Base-by-base conservation (phyloP, 92 coral and sea anemone genomes). In the Phenganax marumi region DNA sequence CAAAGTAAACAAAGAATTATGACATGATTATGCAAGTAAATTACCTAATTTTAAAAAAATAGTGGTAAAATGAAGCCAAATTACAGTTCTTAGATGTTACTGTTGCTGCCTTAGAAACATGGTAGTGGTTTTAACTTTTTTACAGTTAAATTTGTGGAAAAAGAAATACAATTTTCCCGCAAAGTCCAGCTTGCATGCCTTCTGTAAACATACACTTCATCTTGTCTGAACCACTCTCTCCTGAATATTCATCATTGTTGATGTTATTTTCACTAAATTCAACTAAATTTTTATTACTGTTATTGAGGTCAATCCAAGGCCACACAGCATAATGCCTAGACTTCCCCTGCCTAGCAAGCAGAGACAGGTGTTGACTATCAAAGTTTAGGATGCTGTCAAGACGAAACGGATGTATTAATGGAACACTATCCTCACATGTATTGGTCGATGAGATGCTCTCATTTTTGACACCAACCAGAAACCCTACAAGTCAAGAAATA, bases 261-360 rank as follows among this genome's bases (percentile, higher is more conserved):
- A 51, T 66, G 87, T 88, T 88, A 47, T 75, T 47, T 48, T 86
- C 84, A 84, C 83, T 88, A 25, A 92, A 72, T 85, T 92, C 97
- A 81, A 85, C 21, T 62, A 95, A 93, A 81, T 95, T 95, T 48
- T 56, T 85, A 84, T 92, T 95, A 52, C 98, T 95, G 53, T 88
- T 84, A 66, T 82, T 68, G 47, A 95, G 66, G 33, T 85, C 68
- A 7, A 65, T 77, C 72, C 89, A 84, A 21, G 91, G 47, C 98
- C 98, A 95, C 39, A 95, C 72, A 26, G 89, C 98, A 50, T 82
- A 84, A 79, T 95, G 97, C 54, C 90, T 88, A 43, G 98, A 95
- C 70, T 95, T 95, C 10, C 97, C 93, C 48, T 95, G 98, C 68
- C 86, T 88, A 0, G 90, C 93, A 75, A 93, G 83, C 52, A 95